Base-by-base conservation (phyloP, 2,113 vertebrate genomes). In the Neotoma lepida region DNA sequence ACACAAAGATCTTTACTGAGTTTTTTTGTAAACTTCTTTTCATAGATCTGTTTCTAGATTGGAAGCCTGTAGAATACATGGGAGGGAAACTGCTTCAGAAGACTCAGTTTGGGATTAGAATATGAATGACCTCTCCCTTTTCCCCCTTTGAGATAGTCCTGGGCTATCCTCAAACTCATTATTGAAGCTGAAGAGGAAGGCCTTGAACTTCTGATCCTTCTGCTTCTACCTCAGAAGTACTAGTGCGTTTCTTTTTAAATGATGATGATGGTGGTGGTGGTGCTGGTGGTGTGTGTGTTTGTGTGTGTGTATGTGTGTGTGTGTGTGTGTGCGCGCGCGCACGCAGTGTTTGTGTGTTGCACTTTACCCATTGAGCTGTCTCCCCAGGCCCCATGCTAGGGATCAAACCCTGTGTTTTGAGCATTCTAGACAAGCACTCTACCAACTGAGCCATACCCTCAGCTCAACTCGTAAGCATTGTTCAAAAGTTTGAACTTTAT, bases 401-500 rank as follows among this genome's bases (percentile, higher is more conserved):
- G 28, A 64, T 46, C 58, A 33, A 85, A 33, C 39, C 39, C 17
- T 18, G 9, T 64, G 58, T 20, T 44, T 85, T 63, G 81, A 44
- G 81, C 17, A 46, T 64, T 46, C 39, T 63, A 63, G 39, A 26
- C 81, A 63, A 84, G 15, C 39, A 30, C 28, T 78, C 9, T 63
- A 30, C 15, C 39, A 63, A 12, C 1, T 39, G 58, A 84, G 58
- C 39, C 3, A 5, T 20, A 39, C 26, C 28, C 39, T 44, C 58
- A 33, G 26, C 81, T 63, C 39, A 84, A 44, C 39, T 44, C 56
- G 71, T 91, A 77, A 54, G 14, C 28, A 81, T 22, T 82, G 26
- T 63, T 84, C 44, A 87, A 51, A 74, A 82, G 73, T 87, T 68
- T 87, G 63, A 94, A 66, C 66, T 86, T 90, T 51, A 44, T 58